Conservation (phyloP, 2,797 vertebrate species). For the Sphenopsis melanotis region DNA sequence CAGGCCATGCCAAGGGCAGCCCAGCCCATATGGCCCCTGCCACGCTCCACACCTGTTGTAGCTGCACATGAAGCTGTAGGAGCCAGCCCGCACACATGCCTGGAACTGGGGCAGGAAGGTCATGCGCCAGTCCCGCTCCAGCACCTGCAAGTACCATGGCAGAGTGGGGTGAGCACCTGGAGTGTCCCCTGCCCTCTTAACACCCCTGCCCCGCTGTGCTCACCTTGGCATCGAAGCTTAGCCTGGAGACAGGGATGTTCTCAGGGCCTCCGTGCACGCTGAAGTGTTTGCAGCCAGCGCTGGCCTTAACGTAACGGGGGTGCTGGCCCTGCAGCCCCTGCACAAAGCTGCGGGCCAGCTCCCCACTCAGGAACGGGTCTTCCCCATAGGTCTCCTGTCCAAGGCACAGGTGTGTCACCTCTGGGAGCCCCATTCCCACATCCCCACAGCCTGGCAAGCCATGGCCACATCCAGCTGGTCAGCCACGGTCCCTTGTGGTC, state of each 20-base stretch:
- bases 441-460: background rate
- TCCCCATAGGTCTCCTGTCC: slow-evolving; percentile 70
- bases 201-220: fast-evolving
- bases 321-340: slow-evolving; percentile 68
- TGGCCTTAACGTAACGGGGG: slow-evolving; percentile 65
- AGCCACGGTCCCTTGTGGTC: fast-evolving
- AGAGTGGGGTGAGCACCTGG: background rate
- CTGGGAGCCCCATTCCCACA: background rate
- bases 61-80: slow-evolving; percentile 73
- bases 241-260: slow-evolving; percentile 62
- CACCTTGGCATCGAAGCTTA: slow-evolving; percentile 63
- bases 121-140: slow-evolving; percentile 62
- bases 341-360: slow-evolving; percentile 63
- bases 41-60: slow-evolving; percentile 50
- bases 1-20: fast-evolving
- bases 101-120: slow-evolving; percentile 74
- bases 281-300: slow-evolving; percentile 70
- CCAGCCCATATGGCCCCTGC: fast-evolving
- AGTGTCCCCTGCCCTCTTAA: background rate
- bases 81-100: slow-evolving; percentile 58
- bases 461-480: background rate
- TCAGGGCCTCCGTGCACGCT: slow-evolving; percentile 67
- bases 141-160: background rate
- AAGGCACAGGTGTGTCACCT: fast-evolving
- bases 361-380: slow-evolving; percentile 61